A percentile compares a stretch with the other conserved stretches of the same genome.
Evolutionary conservation across 2,888 invertebrate species (phyloP).

Genomic region (Dicyrtomina minuta): DNA sequence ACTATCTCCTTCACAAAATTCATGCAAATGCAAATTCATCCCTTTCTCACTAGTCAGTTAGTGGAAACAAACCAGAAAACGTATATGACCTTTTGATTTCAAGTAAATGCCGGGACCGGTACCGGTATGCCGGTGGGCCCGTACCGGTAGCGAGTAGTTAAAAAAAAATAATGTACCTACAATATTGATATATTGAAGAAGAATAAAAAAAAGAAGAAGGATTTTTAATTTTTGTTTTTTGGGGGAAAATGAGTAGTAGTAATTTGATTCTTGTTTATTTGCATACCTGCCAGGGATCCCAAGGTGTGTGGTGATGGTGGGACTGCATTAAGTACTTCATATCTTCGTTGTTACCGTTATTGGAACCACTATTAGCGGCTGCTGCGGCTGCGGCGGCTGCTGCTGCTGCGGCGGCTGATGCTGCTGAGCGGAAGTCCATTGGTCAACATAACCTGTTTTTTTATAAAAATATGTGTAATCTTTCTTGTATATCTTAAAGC

Average conservation of each 20-base stretch:
- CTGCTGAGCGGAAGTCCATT: constrained; percentile 36
- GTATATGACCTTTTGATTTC: no score
- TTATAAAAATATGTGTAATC: background rate
- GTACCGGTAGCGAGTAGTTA: no score
- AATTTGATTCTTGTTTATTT: background rate
- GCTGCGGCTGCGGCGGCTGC: constrained; percentile 29
- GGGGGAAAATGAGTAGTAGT: background rate
- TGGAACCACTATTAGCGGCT: constrained; percentile 26
- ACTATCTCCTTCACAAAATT: background rate
- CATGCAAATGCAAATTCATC: no score
- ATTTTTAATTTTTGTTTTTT: background rate
- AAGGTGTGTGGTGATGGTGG: constrained; percentile 52
- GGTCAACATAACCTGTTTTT: constrained; percentile 33
- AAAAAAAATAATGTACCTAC: background rate
- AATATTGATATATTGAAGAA: background rate
- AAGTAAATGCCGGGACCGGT: no score
- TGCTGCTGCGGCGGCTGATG: constrained; percentile 27
- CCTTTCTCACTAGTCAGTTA: no score
- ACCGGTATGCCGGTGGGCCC: no score
- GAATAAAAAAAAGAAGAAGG: background rate
- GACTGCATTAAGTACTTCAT: constrained; percentile 54
- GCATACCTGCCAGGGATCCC: constrained; percentile 51
- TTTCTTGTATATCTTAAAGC: constrained; percentile 9
- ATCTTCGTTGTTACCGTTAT: constrained; percentile 53
- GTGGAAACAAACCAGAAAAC: no score